Evolutionary conservation across 2,113 vertebrate species (phyloP).

Genomic region (Gallinago jamesoni): DNA sequence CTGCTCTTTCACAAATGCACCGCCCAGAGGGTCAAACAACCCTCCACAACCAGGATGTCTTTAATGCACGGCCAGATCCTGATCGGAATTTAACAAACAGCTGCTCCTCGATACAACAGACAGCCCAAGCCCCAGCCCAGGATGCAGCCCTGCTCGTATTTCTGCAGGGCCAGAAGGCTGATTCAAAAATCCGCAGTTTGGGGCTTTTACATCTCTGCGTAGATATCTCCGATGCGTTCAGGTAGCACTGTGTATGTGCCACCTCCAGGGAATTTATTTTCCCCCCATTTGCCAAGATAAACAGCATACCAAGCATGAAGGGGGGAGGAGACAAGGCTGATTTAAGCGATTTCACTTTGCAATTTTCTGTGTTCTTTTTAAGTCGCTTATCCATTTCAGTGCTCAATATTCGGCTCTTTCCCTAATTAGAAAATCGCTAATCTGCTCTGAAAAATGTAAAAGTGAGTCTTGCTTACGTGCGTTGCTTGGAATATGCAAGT

Average conservation of each 20-base stretch:
- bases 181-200: not conserved
- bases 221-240: not conserved
- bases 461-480: constrained; percentile 62
- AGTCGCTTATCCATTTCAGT: constrained; percentile 71
- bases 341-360: constrained; percentile 67
- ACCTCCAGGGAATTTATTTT: constrained; percentile 61
- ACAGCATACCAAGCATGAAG: constrained; percentile 46
- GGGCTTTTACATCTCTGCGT: not conserved
- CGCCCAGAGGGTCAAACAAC: not conserved
- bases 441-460: constrained; percentile 71
- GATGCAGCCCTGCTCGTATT: not conserved
- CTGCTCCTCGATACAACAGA: rapidly evolving
- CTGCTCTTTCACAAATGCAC: not conserved
- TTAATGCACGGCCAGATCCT: not conserved
- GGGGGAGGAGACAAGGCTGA: constrained; percentile 53
- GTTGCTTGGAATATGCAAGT: constrained; percentile 50
- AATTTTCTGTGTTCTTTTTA: constrained; percentile 66
- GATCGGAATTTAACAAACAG: not conserved
- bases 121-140: not conserved
- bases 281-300: constrained; percentile 57
- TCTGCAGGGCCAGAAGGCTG: not conserved
- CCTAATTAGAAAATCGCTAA: constrained; percentile 73
- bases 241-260: not conserved
- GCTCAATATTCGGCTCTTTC: constrained; percentile 66
- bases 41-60: not conserved